Conservation (phyloP, 2,888 invertebrate species). For the Idaea dimidiata region DNA sequence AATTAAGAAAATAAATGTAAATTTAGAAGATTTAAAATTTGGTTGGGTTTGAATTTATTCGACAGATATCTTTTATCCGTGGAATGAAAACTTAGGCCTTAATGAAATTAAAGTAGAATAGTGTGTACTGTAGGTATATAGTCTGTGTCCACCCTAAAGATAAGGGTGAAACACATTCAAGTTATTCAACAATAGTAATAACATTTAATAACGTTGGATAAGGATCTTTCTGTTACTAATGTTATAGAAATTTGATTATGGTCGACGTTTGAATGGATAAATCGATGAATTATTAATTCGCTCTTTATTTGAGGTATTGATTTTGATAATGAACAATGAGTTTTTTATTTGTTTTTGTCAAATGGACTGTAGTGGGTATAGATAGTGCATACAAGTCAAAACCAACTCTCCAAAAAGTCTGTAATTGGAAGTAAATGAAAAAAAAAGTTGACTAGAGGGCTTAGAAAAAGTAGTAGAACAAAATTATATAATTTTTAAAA, state of each 20-base stretch:
- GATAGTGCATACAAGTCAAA: too few relatives aligned
- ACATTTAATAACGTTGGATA: constrained; percentile 46
- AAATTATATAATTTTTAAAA: too few relatives aligned
- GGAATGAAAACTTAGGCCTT: too few relatives aligned
- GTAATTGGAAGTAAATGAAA: too few relatives aligned
- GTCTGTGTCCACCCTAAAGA: constrained; percentile 26
- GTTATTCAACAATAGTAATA: constrained; percentile 25
- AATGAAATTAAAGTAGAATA: background rate
- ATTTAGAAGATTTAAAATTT: too few relatives aligned
- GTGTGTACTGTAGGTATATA: background rate
- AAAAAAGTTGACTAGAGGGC: too few relatives aligned
- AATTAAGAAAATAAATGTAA: too few relatives aligned
- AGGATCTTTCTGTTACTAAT: constrained; percentile 43
- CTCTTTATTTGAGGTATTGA: constrained; percentile 45
- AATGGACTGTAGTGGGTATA: too few relatives aligned
- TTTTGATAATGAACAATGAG: constrained; percentile 48
- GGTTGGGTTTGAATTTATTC: too few relatives aligned
- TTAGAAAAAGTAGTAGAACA: too few relatives aligned
- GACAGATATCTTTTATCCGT: too few relatives aligned
- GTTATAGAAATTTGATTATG: constrained; percentile 51
- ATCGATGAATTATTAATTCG: constrained; percentile 46
- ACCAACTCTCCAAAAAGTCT: too few relatives aligned
- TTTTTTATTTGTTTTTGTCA: constrained; percentile 22
- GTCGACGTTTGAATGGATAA: constrained; percentile 33
- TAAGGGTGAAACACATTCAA: constrained; percentile 31